Base-by-base conservation (phyloP, 2,888 invertebrate species). In the Eupithecia subumbrata region DNA sequence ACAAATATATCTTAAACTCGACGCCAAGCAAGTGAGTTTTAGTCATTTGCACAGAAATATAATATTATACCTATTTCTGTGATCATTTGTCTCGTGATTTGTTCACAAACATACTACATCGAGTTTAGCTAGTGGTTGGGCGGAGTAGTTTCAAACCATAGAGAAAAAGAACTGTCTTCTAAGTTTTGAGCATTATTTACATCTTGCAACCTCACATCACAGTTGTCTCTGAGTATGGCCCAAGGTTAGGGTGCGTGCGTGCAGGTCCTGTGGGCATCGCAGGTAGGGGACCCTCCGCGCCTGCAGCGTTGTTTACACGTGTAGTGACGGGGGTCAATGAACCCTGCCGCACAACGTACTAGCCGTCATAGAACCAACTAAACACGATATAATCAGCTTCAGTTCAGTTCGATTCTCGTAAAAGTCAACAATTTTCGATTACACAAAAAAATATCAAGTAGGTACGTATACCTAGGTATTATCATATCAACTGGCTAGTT, bases 401-500 rank as follows among this genome's bases (percentile, higher is more conserved):
- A 37, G 18, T 66, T 66, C 66, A n/a, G 18, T 66, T 37, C 2
- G 37, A 11, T 66, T 34, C 37, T n/a, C 37, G 11, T 9, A 66
- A 5, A 66, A 37, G 30, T 67, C 22, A 56, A 56, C 22, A 63
- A 52, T 16, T 16, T 63, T 63, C 63, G 16, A 30, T 30, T 30
- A 30, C 14, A 30, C 1, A 18, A 71, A 68, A 71, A 68, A 68
- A 22, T 5, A 75, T 40, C 69, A 63, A 52, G 69, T 48, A 48
- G 37, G 40, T 22, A 48, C 77, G 74, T 72, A n/a, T 8, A 11
- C 11, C 18, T 48, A 48, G 7, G 22, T 60, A 78, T 72, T 74
- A 85, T 83, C 82, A 83, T 82, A 84, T 84, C 81, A 84, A 82
- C 83, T 83, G 86, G 84, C 84, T 81, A 85, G 87, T 86, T 88